Base-by-base conservation (phyloP, 2,113 vertebrate species). In the Bubo blakistoni region DNA sequence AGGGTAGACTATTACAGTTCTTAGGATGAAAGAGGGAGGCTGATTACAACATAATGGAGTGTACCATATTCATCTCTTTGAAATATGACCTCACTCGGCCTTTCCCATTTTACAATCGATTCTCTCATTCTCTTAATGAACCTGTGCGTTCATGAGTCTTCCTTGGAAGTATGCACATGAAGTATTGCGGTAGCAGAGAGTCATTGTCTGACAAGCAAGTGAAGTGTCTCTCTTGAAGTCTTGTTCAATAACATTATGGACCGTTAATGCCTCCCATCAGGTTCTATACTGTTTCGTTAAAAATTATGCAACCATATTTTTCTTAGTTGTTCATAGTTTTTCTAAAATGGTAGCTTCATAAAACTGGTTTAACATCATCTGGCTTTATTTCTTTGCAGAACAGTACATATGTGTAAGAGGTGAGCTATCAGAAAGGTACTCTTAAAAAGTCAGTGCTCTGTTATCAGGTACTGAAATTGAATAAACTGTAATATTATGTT, bases 21-120 rank as follows among this genome's bases (percentile, higher is more conserved):
- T 91, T 96, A 96, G 97, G 96, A 98, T 98, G 98, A 98, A 98
- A 98, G 98, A 96, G 97, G 98, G 98, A 96, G 97, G 97, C 97
- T 98, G 98, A 98, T 98, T 98, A 98, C 98, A 98, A 98, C 98
- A 98, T 99, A 98, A 98, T 98, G 97, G 98, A 99, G 98, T 98
- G 97, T 98, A 98, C 98, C 94, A 96, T 98, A 98, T 98, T 98
- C 97, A 98, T 98, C 97, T 98, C 98, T 98, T 98, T 98, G 98
- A 98, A 98, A 98, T 98, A 98, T 97, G 98, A 98, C 98, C 98
- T 98, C 97, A 97, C 96, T 98, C 97, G 67, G 96, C 98, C 98
- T 98, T 97, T 99, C 98, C 98, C 98, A 98, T 98, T 98, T 98
- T 98, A 98, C 98, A 98, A 98, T 98, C 97, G 97, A 98, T 98